These are phyloP conservation scores for Metellina segmentata DNA, from an alignment of 2,888 invertebrate species.

Conservation along the genomic window DNA sequence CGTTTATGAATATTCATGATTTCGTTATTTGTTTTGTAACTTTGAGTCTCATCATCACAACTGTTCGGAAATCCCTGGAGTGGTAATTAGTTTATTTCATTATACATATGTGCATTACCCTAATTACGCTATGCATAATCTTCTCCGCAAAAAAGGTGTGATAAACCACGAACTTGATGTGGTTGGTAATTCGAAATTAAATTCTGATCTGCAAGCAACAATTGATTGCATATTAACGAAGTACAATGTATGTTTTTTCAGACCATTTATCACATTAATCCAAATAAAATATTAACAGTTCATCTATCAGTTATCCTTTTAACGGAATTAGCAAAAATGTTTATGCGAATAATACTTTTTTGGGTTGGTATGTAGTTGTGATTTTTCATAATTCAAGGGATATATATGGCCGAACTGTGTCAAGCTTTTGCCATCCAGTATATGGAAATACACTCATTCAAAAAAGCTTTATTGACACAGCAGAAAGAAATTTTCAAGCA, in stretches of 20 bases:
- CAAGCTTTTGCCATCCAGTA: too few species aligned
- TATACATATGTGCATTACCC: neutral
- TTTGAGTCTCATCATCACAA: neutral
- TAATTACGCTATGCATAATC: neutral
- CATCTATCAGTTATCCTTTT: constrained; percentile 89
- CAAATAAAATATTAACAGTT: constrained; percentile 78
- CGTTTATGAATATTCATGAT: neutral
- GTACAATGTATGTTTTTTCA: constrained; percentile 13
- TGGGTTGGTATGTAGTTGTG: too few species aligned
- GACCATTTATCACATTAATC: constrained; percentile 74
- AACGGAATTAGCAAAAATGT: constrained; percentile 85
- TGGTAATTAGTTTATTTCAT: neutral
- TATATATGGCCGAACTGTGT: too few species aligned
- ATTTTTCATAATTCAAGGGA: too few species aligned
- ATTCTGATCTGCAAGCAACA: neutral
- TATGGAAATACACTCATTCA: too few species aligned
- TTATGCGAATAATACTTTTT: too few species aligned
- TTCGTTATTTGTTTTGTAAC: neutral
- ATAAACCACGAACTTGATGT: neutral
- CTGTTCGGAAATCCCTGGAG: neutral
- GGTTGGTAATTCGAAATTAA: neutral
- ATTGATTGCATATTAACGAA: neutral
- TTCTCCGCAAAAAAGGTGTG: neutral
- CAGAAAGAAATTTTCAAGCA: too few species aligned
- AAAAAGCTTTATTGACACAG: too few species aligned